Base-by-base conservation (phyloP, 2,888 invertebrate genomes). In the Cryptops parisi region DNA sequence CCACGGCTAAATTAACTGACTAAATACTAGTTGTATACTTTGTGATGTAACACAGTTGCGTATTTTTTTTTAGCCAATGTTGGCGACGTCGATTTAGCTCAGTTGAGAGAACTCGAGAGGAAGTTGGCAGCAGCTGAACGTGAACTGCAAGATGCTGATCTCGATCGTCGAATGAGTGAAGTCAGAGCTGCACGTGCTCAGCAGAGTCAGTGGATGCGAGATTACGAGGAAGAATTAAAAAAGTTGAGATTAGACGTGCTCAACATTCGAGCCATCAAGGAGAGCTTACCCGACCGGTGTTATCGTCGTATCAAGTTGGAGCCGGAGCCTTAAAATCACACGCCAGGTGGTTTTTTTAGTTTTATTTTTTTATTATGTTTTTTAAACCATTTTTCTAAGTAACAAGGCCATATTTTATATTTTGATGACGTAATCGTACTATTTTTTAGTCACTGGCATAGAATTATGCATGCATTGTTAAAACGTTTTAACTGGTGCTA, bases 211-310 rank as follows among this genome's bases (percentile, higher is more conserved):
- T 78, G 83, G 74, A 80, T 88, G 62, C 82, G 84, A 56, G 79
- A 80, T 61, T 88, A 89, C 63, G 80, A 82, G 64, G 80, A 80
- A 15, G 85, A 89, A 64, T 76, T 88, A 46, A 74, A 71, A 44
- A 72, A 77, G 54, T 73, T 91, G 12, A 72, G 76, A 58, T 71
- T 71, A 1, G 89, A 93, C 68, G 90, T 93, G 2, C 76, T 78
- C 5, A 90, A 89, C 65, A 79, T 93, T 49, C 80, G 82, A 62
- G 78, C 80, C 50, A 91, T 94, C 61, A 74, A 82, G 1, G 78
- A 80, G 52, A 78, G 86, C 54, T 74, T 94, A 56, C 94, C 93
- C 0, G 74, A 76, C 21, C 64, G 65, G 53, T 93, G 93, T 69
- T 86, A 80, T 71, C 85, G 84, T 65, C 76, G 80, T 60, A 75